phyloP scores from a whole-genome alignment of 64 coral and sea anemone species.

The Hydrozoanthus tunicans region DNA sequence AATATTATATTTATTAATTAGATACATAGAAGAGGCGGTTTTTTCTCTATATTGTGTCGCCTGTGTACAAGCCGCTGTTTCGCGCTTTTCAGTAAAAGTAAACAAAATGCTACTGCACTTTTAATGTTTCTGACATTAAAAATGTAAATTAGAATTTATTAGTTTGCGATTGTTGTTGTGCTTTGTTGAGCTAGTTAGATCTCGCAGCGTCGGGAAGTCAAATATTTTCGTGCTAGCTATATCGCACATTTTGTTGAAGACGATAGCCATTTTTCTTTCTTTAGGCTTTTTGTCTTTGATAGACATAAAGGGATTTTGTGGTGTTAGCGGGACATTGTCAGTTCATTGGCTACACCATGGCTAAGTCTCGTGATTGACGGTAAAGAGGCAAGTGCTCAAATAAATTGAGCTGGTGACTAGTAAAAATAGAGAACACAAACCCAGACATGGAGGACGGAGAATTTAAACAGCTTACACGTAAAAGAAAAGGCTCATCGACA shows the following conservation, averaged over 20 bases:
- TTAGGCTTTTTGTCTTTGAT: not conserved
- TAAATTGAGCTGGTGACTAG: not conserved
- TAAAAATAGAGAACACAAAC: not conserved
- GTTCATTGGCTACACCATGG: not conserved
- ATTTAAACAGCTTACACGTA: not conserved
- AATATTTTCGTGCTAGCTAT: not conserved
- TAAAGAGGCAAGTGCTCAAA: conserved; percentile 29
- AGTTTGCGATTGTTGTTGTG: not conserved
- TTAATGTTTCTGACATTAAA: conserved; percentile 43
- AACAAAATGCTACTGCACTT: conserved; percentile 37
- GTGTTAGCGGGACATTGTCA: conserved; percentile 10
- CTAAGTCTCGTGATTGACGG: not conserved
- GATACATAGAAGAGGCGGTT: too few species aligned
- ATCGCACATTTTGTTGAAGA: not conserved
- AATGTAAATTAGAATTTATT: conserved; percentile 43
- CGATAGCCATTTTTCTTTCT: not conserved
- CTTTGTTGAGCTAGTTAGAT: not conserved
- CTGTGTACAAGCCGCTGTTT: not conserved
- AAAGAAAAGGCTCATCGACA: not conserved
- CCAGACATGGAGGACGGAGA: not conserved
- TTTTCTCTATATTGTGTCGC: too few species aligned
- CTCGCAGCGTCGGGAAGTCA: not conserved
- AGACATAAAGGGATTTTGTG: conserved; percentile 15
- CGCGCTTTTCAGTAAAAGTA: conserved; percentile 19
- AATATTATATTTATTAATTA: too few species aligned